Evolutionary conservation across 2,113 vertebrate species (phyloP), one percentile per base, ranked within the genome.

Genomic region (Phylloscopus trochiloides): DNA sequence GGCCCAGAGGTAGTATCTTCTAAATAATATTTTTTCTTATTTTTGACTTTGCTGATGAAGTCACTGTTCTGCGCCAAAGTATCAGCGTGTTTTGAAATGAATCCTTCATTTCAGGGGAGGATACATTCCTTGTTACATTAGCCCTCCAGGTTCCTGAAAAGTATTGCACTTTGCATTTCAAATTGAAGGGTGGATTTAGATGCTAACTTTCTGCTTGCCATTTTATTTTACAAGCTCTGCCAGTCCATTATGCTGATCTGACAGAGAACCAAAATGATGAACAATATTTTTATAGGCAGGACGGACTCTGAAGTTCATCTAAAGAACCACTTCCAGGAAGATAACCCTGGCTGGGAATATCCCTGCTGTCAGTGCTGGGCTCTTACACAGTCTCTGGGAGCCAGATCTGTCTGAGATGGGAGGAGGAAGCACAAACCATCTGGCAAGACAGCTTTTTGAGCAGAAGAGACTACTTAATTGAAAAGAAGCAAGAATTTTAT

Each of bases 401-500:
- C 42, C 89, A 87, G 50, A 62, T 94, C 73, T 72, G 34, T 75
- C 70, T n/a, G 11, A 79, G 17, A 17, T 3, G 8, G 71, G 59
- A 86, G 50, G 52, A 73, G 26, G 50, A 95, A 86, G 75, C 13
- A 62, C 43, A 93, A 88, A 52, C 58, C 42, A n/a, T 88, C 82
- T 94, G 88, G 50, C 75, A 94, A 94, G 45, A 59, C 16, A 62
- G 34, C 19, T 96, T 97, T 94, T 91, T 79, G 84, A 86, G 43
- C 32, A 86, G 71, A 68, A 88, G 61, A 92, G 24, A 40, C 10
- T 50, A 63, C 17, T 51, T 43, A 47, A 34, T 6, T 86, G 50
- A 84, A 93, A 54, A 87, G 34, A 36, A 17, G 16, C 5, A 72
- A 32, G 25, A 71, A 77, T 70, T 85, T 57, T 52, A 42, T 62